Evolutionary conservation across 2,797 vertebrate genomes (phyloP).

Genomic region (Pelobates cultripes): DNA sequence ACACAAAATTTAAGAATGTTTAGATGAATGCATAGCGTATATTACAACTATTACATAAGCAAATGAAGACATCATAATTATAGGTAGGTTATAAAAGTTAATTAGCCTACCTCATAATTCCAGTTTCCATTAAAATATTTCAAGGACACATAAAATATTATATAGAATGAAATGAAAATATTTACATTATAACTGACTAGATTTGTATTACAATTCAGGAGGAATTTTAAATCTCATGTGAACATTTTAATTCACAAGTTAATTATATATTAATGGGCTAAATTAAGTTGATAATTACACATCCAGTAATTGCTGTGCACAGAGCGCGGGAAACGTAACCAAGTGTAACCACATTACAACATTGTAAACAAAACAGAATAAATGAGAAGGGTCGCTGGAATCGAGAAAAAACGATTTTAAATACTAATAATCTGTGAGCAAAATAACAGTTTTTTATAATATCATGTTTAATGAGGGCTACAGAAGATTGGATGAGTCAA

Average conservation of each 20-base stretch:
- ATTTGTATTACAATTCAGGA: neutral
- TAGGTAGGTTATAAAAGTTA: too few species aligned
- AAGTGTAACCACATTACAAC: neutral
- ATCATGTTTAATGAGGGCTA: neutral
- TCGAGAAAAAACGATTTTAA: neutral
- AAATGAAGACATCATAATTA: too few species aligned
- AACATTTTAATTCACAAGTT: neutral
- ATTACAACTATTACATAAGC: too few species aligned
- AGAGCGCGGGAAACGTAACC: neutral
- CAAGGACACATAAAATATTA: neutral
- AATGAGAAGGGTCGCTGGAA: neutral
- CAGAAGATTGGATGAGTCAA: too few species aligned
- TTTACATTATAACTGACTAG: neutral
- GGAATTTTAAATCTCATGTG: neutral
- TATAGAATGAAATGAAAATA: neutral
- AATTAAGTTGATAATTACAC: slow-evolving; percentile 12
- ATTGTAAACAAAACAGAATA: neutral
- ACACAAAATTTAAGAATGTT: too few species aligned
- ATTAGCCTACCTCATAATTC: too few species aligned
- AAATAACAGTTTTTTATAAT: neutral
- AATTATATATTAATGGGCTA: slow-evolving; percentile 20
- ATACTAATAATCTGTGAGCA: neutral
- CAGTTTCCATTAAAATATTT: neutral
- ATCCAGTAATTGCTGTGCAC: slow-evolving; percentile 1
- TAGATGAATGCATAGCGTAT: too few species aligned